Percentiles rank a stretch among this genome's conserved stretches.
Evolutionary conservation across 2,113 vertebrate genomes (phyloP).

Genomic region (Chionodraco myersi): DNA sequence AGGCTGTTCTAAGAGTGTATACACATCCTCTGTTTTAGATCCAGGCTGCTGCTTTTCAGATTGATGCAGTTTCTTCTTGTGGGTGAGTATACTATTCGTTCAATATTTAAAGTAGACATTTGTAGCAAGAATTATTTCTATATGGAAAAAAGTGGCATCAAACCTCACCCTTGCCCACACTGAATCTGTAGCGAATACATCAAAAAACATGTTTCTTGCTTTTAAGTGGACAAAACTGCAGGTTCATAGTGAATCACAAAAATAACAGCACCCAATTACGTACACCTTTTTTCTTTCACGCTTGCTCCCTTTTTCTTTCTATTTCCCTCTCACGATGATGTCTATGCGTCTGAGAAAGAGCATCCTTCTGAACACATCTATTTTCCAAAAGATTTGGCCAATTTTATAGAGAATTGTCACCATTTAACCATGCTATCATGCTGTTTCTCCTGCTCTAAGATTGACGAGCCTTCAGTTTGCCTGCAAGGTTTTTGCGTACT

Average conservation of each 20-base stretch:
- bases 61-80: background rate
- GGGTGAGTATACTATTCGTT: background rate
- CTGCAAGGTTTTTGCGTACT: slow-evolving; percentile 42
- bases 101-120: background rate
- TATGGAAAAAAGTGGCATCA: background rate
- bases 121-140: background rate
- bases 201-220: background rate
- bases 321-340: background rate
- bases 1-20: too few relatives aligned
- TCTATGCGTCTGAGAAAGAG: background rate
- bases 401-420: slow-evolving; percentile 52
- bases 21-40: background rate
- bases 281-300: background rate
- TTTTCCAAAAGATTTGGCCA: slow-evolving; percentile 54
- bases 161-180: background rate
- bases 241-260: background rate
- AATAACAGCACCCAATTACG: slow-evolving; percentile 26
- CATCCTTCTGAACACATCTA: slow-evolving; percentile 31
- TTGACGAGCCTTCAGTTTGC: slow-evolving; percentile 37
- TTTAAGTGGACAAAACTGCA: background rate
- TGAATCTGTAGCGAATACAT: background rate
- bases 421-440: slow-evolving; percentile 49
- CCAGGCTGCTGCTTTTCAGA: background rate
- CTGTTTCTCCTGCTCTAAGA: slow-evolving; percentile 27
- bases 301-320: background rate